A percentile compares a stretch with the other conserved stretches of the same genome.
These are phyloP conservation scores for Mesodorylaimus sp. DNA, from an alignment of 2,888 invertebrate genomes.

Conservation along the genomic window DNA sequence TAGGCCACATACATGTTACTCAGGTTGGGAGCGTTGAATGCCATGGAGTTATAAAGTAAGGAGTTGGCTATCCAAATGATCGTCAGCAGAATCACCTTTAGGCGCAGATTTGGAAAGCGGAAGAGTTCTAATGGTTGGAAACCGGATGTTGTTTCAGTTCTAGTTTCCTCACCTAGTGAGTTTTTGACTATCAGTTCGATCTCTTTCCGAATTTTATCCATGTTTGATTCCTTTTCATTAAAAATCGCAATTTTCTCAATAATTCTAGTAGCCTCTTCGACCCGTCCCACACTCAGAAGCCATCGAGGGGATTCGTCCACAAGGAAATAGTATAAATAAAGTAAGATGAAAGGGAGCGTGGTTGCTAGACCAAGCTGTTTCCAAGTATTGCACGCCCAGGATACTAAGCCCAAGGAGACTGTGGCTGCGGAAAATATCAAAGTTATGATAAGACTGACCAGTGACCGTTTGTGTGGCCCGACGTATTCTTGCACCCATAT, in stretches of 20 bases:
- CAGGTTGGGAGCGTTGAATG: too few relatives aligned
- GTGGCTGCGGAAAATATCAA: constrained; percentile 2
- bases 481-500: constrained; percentile 6
- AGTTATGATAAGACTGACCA: constrained; percentile 4
- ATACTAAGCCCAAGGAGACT: constrained; percentile 1
- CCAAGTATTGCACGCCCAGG: constrained; percentile 3
- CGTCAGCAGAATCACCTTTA: too few relatives aligned
- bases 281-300: background rate
- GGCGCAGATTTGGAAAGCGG: too few relatives aligned
- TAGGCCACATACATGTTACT: too few relatives aligned
- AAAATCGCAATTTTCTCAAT: background rate
- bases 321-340: background rate
- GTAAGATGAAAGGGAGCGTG: background rate
- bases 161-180: too few relatives aligned
- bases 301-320: constrained; percentile 9
- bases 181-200: too few relatives aligned
- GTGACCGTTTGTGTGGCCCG: background rate
- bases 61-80: too few relatives aligned
- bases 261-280: background rate
- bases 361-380: background rate
- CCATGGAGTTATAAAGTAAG: too few relatives aligned
- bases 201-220: too few relatives aligned
- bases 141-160: too few relatives aligned
- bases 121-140: too few relatives aligned
- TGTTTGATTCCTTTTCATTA: background rate